Percentiles rank a stretch among this genome's conserved stretches.
Conservation (phyloP, 53 echinoderm and acorn worm species). For the Crossaster papposus region DNA sequence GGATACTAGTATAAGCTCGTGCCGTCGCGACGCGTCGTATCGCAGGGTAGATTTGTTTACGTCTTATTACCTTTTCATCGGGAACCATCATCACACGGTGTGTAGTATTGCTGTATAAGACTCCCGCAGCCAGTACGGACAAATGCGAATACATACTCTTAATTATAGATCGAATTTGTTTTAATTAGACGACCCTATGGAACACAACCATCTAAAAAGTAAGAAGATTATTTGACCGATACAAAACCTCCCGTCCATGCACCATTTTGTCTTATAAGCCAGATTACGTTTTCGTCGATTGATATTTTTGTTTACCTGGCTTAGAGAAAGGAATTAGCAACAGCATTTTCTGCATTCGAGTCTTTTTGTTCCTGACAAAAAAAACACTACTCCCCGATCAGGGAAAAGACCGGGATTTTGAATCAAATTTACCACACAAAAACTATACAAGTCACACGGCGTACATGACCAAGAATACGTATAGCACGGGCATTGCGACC, state of each 20-base stretch:
- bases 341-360: background rate
- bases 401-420: background rate
- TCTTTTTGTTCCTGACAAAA: background rate
- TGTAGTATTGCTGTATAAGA: background rate
- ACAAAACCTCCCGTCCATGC: too few species aligned
- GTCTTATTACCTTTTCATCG: background rate
- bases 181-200: background rate
- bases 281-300: too few species aligned
- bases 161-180: background rate
- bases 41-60: constrained; percentile 26
- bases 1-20: background rate
- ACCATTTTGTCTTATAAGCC: too few species aligned
- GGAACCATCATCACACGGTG: background rate
- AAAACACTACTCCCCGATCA: background rate
- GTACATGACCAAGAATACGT: too few species aligned
- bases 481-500: background rate
- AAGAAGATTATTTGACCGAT: background rate
- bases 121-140: background rate
- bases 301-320: background rate
- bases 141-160: background rate
- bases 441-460: too few species aligned
- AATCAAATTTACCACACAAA: background rate
- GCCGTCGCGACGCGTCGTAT: background rate
- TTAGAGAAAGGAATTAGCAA: background rate
- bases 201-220: background rate